A percentile compares a stretch with the other conserved stretches of the same genome.
These are phyloP conservation scores for Cheilosia grossa DNA, from an alignment of 2,888 invertebrate genomes.

Conservation along the genomic window DNA sequence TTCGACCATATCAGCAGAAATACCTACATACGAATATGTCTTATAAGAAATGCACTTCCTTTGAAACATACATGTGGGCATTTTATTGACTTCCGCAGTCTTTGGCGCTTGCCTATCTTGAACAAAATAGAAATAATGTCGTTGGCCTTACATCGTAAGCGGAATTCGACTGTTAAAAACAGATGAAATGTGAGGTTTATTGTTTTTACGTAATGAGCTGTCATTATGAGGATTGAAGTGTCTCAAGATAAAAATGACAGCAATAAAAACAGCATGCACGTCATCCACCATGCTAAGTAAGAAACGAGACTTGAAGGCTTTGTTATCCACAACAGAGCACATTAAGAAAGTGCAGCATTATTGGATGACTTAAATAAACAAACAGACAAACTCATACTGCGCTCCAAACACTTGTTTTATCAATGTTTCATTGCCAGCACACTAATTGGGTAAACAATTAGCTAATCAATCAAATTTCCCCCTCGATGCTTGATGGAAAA, in stretches of 20 bases:
- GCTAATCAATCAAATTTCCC: slow-evolving; percentile 31
- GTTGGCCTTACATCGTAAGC: too few species aligned
- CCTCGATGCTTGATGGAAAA: background rate
- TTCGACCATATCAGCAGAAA: background rate
- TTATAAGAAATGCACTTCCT: background rate
- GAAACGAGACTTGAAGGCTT: too few species aligned
- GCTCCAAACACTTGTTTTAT: slow-evolving; percentile 22
- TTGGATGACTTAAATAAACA: background rate
- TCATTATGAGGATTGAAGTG: too few species aligned
- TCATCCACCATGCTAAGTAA: too few species aligned
- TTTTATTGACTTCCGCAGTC: background rate
- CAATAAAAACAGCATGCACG: too few species aligned
- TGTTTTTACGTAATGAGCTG: too few species aligned
- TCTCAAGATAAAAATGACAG: too few species aligned
- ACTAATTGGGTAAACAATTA: slow-evolving; percentile 43
- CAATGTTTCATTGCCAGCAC: slow-evolving; percentile 1
- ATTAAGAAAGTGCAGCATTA: background rate
- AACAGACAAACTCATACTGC: background rate
- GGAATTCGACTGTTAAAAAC: background rate
- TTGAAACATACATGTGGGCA: background rate
- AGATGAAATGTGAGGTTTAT: background rate
- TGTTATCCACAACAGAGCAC: too few species aligned
- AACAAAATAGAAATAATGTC: background rate
- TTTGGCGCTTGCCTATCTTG: background rate
- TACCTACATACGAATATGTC: background rate